phyloP scores from a whole-genome alignment of 2,797 vertebrate genomes.

The Catharus ustulatus region DNA sequence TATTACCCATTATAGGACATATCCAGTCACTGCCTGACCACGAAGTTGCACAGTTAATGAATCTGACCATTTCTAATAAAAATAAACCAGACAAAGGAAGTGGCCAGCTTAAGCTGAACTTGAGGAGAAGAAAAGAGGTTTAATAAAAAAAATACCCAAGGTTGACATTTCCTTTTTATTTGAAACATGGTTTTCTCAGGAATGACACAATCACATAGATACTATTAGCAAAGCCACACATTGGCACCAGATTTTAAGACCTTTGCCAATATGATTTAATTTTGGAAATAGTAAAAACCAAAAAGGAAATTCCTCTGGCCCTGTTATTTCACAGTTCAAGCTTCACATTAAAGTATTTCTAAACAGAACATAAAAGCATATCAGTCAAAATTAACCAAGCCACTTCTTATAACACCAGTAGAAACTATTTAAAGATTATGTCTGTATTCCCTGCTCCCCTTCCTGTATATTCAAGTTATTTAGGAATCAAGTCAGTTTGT shows the following conservation, averaged over 20 bases:
- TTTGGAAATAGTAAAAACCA: slow-evolving; percentile 38
- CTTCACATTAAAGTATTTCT: slow-evolving; percentile 44
- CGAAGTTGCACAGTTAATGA: slow-evolving; percentile 80
- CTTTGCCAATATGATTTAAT: slow-evolving; percentile 21
- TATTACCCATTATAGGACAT: slow-evolving; percentile 75
- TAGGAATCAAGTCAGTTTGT: slow-evolving; percentile 11
- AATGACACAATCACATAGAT: slow-evolving; percentile 55
- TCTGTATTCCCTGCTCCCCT: slow-evolving; percentile 1
- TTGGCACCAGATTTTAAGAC: slow-evolving; percentile 38
- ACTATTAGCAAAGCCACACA: slow-evolving; percentile 35
- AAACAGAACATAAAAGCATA: slow-evolving; percentile 4
- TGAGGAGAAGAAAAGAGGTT: slow-evolving; percentile 57
- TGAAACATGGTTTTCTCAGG: slow-evolving; percentile 63
- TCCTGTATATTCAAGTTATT: slow-evolving; percentile 1
- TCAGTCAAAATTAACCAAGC: slow-evolving; percentile 11
- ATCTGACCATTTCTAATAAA: slow-evolving; percentile 90
- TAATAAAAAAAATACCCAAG: slow-evolving; percentile 67
- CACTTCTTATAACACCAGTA: background rate
- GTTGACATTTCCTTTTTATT: slow-evolving; percentile 74
- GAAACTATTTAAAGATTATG: slow-evolving; percentile 32
- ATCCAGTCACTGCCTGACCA: slow-evolving; percentile 80
- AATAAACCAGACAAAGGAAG: slow-evolving; percentile 93
- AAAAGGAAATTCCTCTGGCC: slow-evolving; percentile 23
- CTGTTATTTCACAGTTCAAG: slow-evolving; percentile 7
- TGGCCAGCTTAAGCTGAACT: slow-evolving; percentile 80